A percentile compares a stretch with the other conserved stretches of the same genome.
These are phyloP conservation scores for Mylabris sibirica DNA, from an alignment of 2,888 invertebrate species.

Conservation along the genomic window DNA sequence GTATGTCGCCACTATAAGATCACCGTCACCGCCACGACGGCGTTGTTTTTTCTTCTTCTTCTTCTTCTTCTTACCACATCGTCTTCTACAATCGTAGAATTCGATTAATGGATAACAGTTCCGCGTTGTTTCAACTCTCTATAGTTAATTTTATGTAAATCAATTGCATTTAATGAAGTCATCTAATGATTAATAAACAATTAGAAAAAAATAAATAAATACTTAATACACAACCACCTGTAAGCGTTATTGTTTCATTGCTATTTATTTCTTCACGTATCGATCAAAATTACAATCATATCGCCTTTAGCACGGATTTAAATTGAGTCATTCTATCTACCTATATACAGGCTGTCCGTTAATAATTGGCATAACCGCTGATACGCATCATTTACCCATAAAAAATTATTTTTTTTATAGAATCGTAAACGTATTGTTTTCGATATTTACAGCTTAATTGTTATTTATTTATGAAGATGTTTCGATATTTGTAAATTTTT, in stretches of 20 bases:
- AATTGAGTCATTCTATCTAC: too few species aligned
- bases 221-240: slow-evolving; percentile 32
- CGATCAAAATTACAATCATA: not conserved
- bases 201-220: too few species aligned
- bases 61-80: too few species aligned
- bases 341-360: too few species aligned
- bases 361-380: too few species aligned
- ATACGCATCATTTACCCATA: too few species aligned
- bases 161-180: slow-evolving; percentile 28
- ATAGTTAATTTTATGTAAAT: slow-evolving; percentile 24
- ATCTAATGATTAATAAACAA: slow-evolving; percentile 25
- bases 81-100: not conserved
- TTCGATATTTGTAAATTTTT: too few species aligned
- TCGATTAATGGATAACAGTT: not conserved
- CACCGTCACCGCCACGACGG: not conserved
- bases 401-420: too few species aligned
- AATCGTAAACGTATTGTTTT: too few species aligned
- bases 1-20: not conserved
- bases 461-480: too few species aligned
- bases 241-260: slow-evolving; percentile 11
- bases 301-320: slow-evolving; percentile 23
- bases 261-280: not conserved
- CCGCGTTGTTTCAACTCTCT: not conserved
- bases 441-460: too few species aligned
- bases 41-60: too few species aligned